Base-by-base conservation (phyloP, 2,888 invertebrate species). In the Ophion ellenae region DNA sequence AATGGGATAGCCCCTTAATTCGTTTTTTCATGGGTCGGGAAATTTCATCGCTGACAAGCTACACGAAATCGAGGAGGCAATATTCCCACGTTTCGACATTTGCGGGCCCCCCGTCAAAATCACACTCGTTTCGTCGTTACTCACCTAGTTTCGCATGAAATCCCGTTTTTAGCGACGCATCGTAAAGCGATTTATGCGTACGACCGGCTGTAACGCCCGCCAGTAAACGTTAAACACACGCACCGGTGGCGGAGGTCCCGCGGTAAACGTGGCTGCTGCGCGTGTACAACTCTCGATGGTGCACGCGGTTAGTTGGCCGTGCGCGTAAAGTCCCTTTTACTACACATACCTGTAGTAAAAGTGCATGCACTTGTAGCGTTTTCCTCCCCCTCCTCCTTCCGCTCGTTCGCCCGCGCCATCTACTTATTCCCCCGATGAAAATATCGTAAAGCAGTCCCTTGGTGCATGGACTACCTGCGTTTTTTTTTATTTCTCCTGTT, bases 121-220 rank as follows among this genome's bases (percentile, higher is more conserved):
- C 81, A 83, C 81, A 84, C 74, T 81, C 64, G 81, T 75, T 86
- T 81, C 77, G 76, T 86, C 81, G 78, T 81, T 71, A 75, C 69
- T 74, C 89, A 90, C 89, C 92, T 90, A 92, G 89, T 92, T 91
- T 91, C 90, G 90, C 90, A 90, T 93, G 91, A 93, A 93, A 93
- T 93, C 91, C 57, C 90, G 92, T 92, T 93, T 92, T 93, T 91
- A 93, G 93, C 91, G 94, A 93, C 93, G 92, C 92, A 93, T 93
- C 94, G 93, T 93, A 93, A 93, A 93, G 90, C 92, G 91, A 93
- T 93, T 94, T 93, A 93, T 93, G 93, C 90, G 87, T 90, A 91
- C 91, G 92, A 91, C 87, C 91, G 90, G 91, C 91, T 92, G 93
- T 93, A 92, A 92, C 91, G 91, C 86, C 59, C 89, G 92, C 91